Evolutionary conservation across 2,888 invertebrate genomes (phyloP), one percentile per base, ranked within the genome.

Genomic region (Nomada flava): DNA sequence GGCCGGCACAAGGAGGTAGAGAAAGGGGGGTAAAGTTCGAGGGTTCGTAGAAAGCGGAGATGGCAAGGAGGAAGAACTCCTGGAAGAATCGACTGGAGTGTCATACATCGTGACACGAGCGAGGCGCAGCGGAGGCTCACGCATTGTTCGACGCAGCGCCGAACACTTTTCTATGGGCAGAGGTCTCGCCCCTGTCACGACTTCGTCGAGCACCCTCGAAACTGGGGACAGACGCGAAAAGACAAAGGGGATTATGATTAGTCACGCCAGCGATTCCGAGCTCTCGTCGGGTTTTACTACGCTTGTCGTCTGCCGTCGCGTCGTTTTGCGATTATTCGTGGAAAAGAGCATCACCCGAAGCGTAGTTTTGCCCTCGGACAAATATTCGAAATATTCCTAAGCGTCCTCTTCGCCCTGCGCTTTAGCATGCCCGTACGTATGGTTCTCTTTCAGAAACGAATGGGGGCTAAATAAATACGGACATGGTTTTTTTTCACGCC

Each of bases 101-200:
- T 76, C 88, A 78, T 87, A 79, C 86, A 87, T 79, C 59, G 76
- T 50, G 77, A 15, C 59, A 68, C 9, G 53, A 53, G 62, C 70
- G 52, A 29, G 63, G 77, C 69, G 62, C 57, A 67, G 55, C 65
- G 42, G 68, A 18, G 74, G 59, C 71, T 68, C 69, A 79, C 79
- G 79, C 77, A 85, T 88, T 88, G 88, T 88, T 88, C 82, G 60
- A 74, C 82, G 82, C 73, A 69, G 57, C 55, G 72, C 42, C 76
- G 63, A 82, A 77, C 78, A 71, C 36, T 82, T 82, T 83, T 81
- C 76, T 76, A 68, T 75, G 81, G 63, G 60, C 70, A 23, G 52
- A 68, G 76, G 75, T 57, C 74, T 71, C 70, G 50, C 55, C 67
- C 53, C 70, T 65, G 52, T 67, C 73, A 20, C 36, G 47, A 70